Base-by-base conservation (phyloP, 2,888 invertebrate species). In the Papilio elwesi region DNA sequence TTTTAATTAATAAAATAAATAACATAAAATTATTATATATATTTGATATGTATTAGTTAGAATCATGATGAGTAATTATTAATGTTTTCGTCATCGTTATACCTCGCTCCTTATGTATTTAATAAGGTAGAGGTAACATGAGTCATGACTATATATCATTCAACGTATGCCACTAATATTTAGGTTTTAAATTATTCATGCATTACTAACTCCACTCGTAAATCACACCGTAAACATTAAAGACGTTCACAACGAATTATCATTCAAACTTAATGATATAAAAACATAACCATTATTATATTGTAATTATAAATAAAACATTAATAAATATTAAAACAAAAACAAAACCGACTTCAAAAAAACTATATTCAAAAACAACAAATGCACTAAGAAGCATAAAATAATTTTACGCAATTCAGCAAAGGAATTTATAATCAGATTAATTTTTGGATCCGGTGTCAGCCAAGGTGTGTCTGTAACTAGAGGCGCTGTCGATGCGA, bases 111-210 rank as follows among this genome's bases (percentile, higher is more conserved):
- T 63, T 26, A 48, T n/a, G 57, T 59, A 68, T 68, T 49, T 49
- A 49, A 16, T 49, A 52, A 53, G 63, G 15, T 65, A 65, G 53
- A 48, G 49, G n/a, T 67, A 52, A 43, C 43, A 13, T 73, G 73
- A 73, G 47, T 69, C 73, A 73, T 73, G 73, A 69, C 65, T 69
- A 65, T 65, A 59, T 15, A 67, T n/a, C n/a, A 80, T 79, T 79
- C 76, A 78, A 79, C 80, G 80, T 80, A 78, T 79, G 80, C 75
- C 78, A 80, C 64, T 26, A 64, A 64, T 64, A 64, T 49, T 64
- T 47, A 47, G 7, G 67, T 26, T 67, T 67, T 43, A 53, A 43
- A 53, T 53, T 43, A 15, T 38, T 67, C 13, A 38, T 48, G 49
- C 13, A 36, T 47, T 51, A 67, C 15, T 43, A 67, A 52, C 6